phyloP scores from a whole-genome alignment of 1,140 invertebrate genomes.

The Medauroidea extradentata region DNA sequence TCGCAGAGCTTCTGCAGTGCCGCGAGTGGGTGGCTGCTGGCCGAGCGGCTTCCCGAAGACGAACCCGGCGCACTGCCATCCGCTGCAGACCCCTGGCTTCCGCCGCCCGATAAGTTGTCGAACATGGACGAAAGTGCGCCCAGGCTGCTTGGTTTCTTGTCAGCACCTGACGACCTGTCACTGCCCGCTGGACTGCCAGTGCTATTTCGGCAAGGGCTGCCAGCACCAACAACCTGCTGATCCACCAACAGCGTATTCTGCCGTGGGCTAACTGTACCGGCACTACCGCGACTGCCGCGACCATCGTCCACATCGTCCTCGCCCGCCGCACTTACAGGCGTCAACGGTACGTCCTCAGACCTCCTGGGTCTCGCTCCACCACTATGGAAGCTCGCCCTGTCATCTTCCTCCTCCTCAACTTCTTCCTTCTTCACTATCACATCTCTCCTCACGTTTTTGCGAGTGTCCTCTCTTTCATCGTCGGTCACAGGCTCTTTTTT shows the following conservation, averaged over 20 bases:
- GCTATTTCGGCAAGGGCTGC: conserved; percentile 56
- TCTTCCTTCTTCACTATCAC: conserved; percentile 43
- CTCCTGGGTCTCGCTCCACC: conserved; percentile 33
- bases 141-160: conserved; percentile 64
- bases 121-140: conserved; percentile 86
- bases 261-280: conserved; percentile 42
- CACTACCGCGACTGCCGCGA: conserved; percentile 29
- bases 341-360: conserved; percentile 3
- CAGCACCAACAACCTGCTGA: conserved; percentile 32
- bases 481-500: conserved; percentile 47
- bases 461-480: conserved; percentile 45
- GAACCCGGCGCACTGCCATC: conserved; percentile 38
- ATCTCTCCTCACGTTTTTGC: conserved; percentile 24
- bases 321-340: conserved; percentile 29
- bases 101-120: conserved; percentile 66
- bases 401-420: conserved; percentile 41
- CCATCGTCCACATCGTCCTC: conserved; percentile 30
- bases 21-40: conserved; percentile 80
- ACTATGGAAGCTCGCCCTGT: conserved; percentile 35
- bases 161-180: conserved; percentile 63
- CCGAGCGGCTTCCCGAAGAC: conserved; percentile 51
- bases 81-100: conserved; percentile 21
- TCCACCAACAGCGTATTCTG: conserved; percentile 41
- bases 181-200: conserved; percentile 64
- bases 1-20: conserved; percentile 92